A percentile compares a stretch with the other conserved stretches of the same genome.
phyloP scores from a whole-genome alignment of 2,113 vertebrate genomes.

The Scopus umbretta region DNA sequence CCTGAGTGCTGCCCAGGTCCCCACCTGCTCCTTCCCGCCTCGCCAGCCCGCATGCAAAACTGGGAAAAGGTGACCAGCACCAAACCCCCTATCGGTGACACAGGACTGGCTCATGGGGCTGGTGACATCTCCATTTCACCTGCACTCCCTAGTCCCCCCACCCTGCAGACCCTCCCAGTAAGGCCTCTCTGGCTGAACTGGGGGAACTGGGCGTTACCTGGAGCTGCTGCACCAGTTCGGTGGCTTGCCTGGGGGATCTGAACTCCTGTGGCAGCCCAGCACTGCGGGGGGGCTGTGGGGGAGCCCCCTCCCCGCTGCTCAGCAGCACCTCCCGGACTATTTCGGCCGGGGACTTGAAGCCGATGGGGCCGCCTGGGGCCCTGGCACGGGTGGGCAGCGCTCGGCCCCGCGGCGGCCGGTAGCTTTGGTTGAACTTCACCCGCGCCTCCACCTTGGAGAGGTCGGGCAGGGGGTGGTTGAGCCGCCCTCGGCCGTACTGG shows the following conservation, averaged over 20 bases:
- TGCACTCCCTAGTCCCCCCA: fast-evolving
- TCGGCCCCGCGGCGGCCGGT: constrained; percentile 80
- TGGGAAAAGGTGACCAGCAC: background rate
- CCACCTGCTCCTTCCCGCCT: background rate
- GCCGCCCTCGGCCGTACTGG: constrained; percentile 72
- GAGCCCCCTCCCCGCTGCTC: constrained; percentile 60
- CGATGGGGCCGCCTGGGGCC: constrained; percentile 14
- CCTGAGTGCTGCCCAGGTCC: background rate
- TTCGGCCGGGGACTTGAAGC: constrained; percentile 87
- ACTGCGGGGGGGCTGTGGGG: background rate
- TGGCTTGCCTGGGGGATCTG: constrained; percentile 78
- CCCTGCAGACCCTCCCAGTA: background rate
- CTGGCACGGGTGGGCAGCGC: background rate
- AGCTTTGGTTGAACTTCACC: constrained; percentile 76
- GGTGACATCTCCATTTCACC: background rate
- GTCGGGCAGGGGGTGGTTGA: constrained; percentile 82
- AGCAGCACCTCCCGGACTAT: constrained; percentile 85
- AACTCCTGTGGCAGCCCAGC: constrained; percentile 77
- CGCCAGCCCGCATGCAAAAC: fast-evolving
- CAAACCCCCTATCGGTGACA: fast-evolving
- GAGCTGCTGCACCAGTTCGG: constrained; percentile 83
- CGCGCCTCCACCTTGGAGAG: constrained; percentile 87
- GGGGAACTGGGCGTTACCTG: constrained; percentile 72
- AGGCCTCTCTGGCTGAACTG: background rate
- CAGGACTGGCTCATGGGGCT: too few relatives aligned